Evolutionary conservation across 2,888 invertebrate species (phyloP), one percentile per base, ranked within the genome.

Genomic region (Monoplex corrugatus): DNA sequence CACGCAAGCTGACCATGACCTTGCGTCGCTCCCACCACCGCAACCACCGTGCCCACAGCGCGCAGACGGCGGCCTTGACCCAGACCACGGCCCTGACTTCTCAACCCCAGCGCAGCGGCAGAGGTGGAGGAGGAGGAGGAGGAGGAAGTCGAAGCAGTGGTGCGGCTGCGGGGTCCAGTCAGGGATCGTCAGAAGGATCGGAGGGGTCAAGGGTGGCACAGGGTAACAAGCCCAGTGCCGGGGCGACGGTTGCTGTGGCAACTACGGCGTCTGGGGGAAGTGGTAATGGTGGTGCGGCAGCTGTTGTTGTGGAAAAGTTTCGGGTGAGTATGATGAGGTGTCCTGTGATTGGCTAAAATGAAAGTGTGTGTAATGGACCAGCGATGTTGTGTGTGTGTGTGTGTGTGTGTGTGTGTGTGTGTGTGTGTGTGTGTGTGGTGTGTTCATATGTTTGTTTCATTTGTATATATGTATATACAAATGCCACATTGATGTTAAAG

Each of bases 1-100:
- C 99, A 19, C 97, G 99, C 93, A 97, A 99, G 92, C 97, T 99
- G 93, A 91, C 89, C 91, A 99, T 95, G 88, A 91, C 91, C 91
- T 99, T 95, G 87, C 93, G 93, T 0, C 91, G 93, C 5, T 90
- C 93, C 35, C 91, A 93, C 16, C 92, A 92, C 35, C 91, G 92
- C 19, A 50, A 50, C 8, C 90, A 89, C 45, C 90, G 87, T 23
- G 19, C 19, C 87, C 35, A 78, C 32, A 38, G 23, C 45, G 13
- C 83, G 28, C 84, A 84, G 83, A 75, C 83, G 1, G 40, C 68
- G 32, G 83, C 88, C 44, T 83, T 83, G 35, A 88, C 84, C 44
- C 78, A 78, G 84, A 78, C 84, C 28, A 40, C 75, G 13, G 84
- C 88, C 45, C 85, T 84, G 38, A 88, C 84, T 35, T 68, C 85